A percentile compares a stretch with the other conserved stretches of the same genome.
These are phyloP conservation scores for Conomelus anceps DNA, from an alignment of 2,888 invertebrate species.

Conservation along the genomic window DNA sequence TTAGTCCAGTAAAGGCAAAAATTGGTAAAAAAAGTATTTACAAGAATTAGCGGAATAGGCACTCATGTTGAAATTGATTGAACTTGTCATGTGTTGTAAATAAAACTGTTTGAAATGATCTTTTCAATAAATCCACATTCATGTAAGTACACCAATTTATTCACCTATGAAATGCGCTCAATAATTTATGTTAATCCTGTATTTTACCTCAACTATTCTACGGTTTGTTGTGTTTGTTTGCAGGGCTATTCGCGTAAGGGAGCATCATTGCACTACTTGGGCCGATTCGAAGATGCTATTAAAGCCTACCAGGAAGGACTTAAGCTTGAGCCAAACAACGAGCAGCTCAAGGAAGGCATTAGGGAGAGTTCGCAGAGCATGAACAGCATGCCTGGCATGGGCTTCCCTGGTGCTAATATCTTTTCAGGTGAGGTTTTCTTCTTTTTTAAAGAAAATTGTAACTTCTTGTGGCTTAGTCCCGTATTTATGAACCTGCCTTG, in stretches of 20 bases:
- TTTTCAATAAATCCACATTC: background rate
- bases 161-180: too few relatives aligned
- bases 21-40: too few relatives aligned
- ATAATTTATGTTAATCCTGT: background rate
- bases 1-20: too few relatives aligned
- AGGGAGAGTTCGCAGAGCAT: slow-evolving; percentile 47
- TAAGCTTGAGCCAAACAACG: slow-evolving; percentile 63
- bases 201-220: background rate
- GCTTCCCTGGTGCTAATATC: background rate
- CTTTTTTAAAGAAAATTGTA: background rate
- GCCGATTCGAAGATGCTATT: slow-evolving; percentile 66
- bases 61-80: background rate
- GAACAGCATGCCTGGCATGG: slow-evolving; percentile 15
- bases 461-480: too few relatives aligned
- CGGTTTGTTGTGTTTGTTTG: slow-evolving; percentile 21
- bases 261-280: slow-evolving; percentile 71
- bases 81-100: background rate
- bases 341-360: slow-evolving; percentile 60
- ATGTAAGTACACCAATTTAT: background rate
- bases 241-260: slow-evolving; percentile 78
- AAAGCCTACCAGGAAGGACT: slow-evolving; percentile 68
- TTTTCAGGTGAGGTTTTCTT: background rate
- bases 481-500: too few relatives aligned
- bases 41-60: too few relatives aligned
- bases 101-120: background rate